These are phyloP conservation scores for Herpetotheres cachinnans DNA, from an alignment of 2,113 vertebrate genomes.

Conservation along the genomic window DNA sequence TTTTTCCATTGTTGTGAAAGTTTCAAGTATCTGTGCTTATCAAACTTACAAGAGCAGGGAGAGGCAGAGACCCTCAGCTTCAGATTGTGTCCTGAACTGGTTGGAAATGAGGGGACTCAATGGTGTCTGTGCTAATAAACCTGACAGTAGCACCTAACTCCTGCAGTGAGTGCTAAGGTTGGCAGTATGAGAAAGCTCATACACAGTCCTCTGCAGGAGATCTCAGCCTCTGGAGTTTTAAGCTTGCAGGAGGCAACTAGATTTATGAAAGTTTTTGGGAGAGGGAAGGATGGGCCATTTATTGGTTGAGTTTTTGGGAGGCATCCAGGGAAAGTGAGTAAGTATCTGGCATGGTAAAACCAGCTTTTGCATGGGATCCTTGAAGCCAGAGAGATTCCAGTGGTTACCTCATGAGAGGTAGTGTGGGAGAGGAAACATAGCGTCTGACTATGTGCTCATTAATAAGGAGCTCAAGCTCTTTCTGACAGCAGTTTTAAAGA, in stretches of 20 bases:
- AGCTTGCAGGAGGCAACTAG: background rate
- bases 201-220: background rate
- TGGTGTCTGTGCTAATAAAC: background rate
- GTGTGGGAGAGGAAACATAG: background rate
- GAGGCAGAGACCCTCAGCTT: background rate
- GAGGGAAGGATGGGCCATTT: background rate
- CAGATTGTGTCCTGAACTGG: background rate
- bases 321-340: background rate
- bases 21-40: background rate
- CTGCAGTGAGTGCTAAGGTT: background rate
- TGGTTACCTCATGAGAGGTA: background rate
- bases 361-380: background rate
- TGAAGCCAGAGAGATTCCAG: background rate
- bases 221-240: background rate
- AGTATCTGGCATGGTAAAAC: background rate
- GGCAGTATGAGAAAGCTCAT: background rate
- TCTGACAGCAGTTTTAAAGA: background rate
- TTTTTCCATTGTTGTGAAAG: background rate
- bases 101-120: background rate
- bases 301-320: background rate
- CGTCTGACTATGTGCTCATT: fast-evolving
- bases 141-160: background rate
- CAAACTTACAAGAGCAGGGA: background rate
- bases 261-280: background rate
- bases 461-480: background rate